These are phyloP conservation scores for Caradrina clavipalpis DNA, from an alignment of 2,888 invertebrate genomes.

Conservation along the genomic window DNA sequence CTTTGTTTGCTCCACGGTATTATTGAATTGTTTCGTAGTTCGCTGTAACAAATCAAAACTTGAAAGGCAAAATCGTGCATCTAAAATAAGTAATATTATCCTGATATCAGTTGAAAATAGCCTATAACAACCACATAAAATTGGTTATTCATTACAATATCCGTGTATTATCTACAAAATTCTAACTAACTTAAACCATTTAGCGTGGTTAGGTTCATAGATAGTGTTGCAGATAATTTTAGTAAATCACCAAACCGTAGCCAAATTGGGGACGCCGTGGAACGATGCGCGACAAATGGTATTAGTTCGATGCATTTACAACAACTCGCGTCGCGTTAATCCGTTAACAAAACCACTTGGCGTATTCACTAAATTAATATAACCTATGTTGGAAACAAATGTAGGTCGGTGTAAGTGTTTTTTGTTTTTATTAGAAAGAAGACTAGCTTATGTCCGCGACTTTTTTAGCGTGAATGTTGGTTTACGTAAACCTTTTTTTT, in stretches of 20 bases:
- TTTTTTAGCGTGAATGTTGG: too few relatives aligned
- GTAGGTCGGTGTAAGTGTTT: not conserved
- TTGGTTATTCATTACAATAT: constrained; percentile 36
- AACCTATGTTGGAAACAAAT: not conserved
- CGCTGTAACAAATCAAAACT: not conserved
- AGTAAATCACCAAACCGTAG: constrained; percentile 63
- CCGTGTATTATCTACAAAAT: constrained; percentile 48
- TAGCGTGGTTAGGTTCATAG: constrained; percentile 54
- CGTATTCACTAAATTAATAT: constrained; percentile 2
- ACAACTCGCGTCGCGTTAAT: constrained; percentile 30
- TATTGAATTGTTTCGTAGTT: constrained; percentile 27
- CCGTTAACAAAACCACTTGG: constrained; percentile 29
- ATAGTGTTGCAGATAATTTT: constrained; percentile 59
- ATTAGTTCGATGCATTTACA: constrained; percentile 52
- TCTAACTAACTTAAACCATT: constrained; percentile 58
- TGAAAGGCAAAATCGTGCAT: constrained; percentile 10
- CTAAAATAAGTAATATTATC: constrained; percentile 11
- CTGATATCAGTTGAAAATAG: constrained; percentile 17
- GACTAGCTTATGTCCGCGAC: too few relatives aligned
- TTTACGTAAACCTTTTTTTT: too few relatives aligned
- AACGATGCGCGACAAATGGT: constrained; percentile 59
- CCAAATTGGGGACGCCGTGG: constrained; percentile 59
- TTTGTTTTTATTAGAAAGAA: too few relatives aligned
- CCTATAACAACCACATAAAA: constrained; percentile 22
- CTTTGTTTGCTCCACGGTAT: constrained; percentile 43